A percentile compares a stretch with the other conserved stretches of the same genome.
phyloP scores from a whole-genome alignment of 1,140 invertebrate species.

The Gonatopus flavifemur region DNA sequence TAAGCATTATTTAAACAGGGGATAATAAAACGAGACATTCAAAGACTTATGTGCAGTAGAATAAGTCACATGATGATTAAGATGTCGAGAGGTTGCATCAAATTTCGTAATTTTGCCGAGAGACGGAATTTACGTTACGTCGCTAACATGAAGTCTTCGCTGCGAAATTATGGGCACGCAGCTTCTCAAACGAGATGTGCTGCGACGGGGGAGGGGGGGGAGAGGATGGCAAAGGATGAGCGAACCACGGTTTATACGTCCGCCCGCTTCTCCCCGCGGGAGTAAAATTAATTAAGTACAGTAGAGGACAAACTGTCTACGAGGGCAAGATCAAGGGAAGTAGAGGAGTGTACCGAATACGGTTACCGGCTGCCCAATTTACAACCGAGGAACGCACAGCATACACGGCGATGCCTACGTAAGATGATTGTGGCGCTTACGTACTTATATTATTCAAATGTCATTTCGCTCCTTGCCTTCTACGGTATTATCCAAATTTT shows the following conservation, averaged over 20 bases:
- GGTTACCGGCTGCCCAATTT: constrained; percentile 21
- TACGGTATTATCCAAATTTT: constrained; percentile 14
- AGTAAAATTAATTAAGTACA: constrained; percentile 24
- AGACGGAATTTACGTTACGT: constrained; percentile 19
- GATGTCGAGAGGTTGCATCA: constrained; percentile 14
- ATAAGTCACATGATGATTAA: constrained; percentile 8
- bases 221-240: too few relatives aligned
- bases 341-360: too few relatives aligned
- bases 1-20: constrained; percentile 21
- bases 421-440: neutral
- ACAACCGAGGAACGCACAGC: constrained; percentile 11
- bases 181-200: constrained; percentile 19
- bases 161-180: constrained; percentile 21
- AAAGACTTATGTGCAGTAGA: constrained; percentile 2
- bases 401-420: neutral
- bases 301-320: constrained; percentile 22
- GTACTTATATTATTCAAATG: constrained; percentile 19
- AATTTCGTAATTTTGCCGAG: constrained; percentile 18
- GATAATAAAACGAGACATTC: constrained; percentile 18
- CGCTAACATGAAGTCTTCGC: constrained; percentile 15
- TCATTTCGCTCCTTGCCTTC: constrained; percentile 16
- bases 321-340: constrained; percentile 17
- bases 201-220: too few relatives aligned
- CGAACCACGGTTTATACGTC: constrained; percentile 16
- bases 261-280: constrained; percentile 14